Percentiles rank a stretch among this genome's conserved stretches.
Evolutionary conservation across 2,797 vertebrate genomes (phyloP).

Genomic region (Gila robusta): DNA sequence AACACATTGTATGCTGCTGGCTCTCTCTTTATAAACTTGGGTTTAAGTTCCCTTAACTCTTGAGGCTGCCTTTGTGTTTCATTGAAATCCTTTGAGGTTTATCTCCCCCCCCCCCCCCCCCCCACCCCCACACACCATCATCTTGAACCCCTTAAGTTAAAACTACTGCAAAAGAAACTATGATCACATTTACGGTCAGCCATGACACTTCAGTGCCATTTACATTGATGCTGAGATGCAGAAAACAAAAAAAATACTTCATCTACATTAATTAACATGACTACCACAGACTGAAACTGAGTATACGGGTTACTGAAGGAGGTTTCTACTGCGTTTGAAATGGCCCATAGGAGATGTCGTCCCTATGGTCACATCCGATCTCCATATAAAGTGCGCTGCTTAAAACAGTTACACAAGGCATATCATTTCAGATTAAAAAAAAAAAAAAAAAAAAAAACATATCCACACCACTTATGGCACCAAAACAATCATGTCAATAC

Average conservation of each 20-base stretch:
- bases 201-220: constrained; percentile 29
- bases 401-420: constrained; percentile 59
- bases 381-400: constrained; percentile 61
- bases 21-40: constrained; percentile 18
- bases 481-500: constrained; percentile 55
- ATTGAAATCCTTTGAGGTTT: constrained; percentile 52
- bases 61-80: constrained; percentile 49
- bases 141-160: constrained; percentile 31
- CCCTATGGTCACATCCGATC: constrained; percentile 8
- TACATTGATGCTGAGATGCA: constrained; percentile 31
- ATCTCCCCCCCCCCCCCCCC: background rate
- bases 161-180: constrained; percentile 40
- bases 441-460: constrained; percentile 52
- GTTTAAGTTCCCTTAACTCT: constrained; percentile 35
- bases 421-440: constrained; percentile 61
- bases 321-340: constrained; percentile 52
- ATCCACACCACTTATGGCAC: constrained; percentile 38
- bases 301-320: constrained; percentile 33
- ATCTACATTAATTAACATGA: constrained; percentile 40
- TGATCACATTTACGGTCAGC: constrained; percentile 39
- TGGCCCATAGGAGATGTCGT: constrained; percentile 24
- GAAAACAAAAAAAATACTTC: constrained; percentile 29
- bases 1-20: constrained; percentile 59
- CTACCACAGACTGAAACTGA: constrained; percentile 48
- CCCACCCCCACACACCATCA: constrained; percentile 30